Evolutionary conservation across 1,140 invertebrate species (phyloP).

Genomic region (Drosophila kikkawai): DNA sequence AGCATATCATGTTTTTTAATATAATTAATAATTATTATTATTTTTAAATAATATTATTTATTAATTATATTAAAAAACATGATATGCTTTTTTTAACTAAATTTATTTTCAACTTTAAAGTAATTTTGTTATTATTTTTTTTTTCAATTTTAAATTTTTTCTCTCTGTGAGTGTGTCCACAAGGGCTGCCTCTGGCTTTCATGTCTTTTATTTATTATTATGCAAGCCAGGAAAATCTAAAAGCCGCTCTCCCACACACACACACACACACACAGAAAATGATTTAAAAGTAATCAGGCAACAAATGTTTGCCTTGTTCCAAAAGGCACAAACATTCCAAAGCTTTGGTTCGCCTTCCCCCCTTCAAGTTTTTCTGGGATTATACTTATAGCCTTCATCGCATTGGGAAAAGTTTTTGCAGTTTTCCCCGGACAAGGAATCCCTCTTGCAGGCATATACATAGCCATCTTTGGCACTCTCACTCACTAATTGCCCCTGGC

Average conservation of each 20-base stretch:
- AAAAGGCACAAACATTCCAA: conserved; percentile 20
- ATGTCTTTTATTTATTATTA: conserved; percentile 77
- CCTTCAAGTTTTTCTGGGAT: conserved; percentile 26
- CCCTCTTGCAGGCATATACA: conserved; percentile 17
- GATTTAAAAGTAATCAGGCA: conserved; percentile 85
- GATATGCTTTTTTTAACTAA: no score
- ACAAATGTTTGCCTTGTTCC: conserved; percentile 78
- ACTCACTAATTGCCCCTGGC: conserved; percentile 62
- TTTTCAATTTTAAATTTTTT: conserved; percentile 5
- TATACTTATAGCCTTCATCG: conserved; percentile 18
- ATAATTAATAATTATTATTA: no score
- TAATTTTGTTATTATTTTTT: neutral
- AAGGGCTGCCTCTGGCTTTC: conserved; percentile 24
- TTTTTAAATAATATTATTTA: no score
- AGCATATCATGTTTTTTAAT: no score
- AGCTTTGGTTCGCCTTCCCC: conserved; percentile 11
- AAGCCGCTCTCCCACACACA: conserved; percentile 8
- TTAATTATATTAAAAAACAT: no score
- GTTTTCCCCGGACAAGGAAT: conserved; percentile 26
- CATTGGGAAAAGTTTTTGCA: conserved; percentile 14
- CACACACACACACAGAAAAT: conserved; percentile 69
- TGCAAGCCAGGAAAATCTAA: conserved; percentile 60
- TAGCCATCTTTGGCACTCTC: conserved; percentile 27
- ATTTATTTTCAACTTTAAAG: neutral
- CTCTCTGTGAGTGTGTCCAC: conserved; percentile 34